A percentile compares a stretch with the other conserved stretches of the same genome.
Conservation (phyloP, 2,113 vertebrate species). For the Sturnus vulgaris region DNA sequence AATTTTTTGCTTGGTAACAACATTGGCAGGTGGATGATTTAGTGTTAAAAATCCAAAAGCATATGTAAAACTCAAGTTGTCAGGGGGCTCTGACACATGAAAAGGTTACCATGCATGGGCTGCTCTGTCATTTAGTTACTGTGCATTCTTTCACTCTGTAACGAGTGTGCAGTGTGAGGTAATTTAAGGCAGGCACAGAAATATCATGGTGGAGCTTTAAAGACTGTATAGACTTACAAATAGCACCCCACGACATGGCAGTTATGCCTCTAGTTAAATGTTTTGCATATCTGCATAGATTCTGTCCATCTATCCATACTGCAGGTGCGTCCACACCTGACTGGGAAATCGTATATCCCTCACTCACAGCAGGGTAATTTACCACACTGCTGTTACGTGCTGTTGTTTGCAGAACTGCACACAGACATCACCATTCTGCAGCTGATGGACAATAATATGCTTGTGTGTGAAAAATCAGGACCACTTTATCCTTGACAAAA, state of each 20-base stretch:
- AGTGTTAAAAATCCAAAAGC: conserved; percentile 9
- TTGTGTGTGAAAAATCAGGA: background rate
- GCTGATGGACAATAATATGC: background rate
- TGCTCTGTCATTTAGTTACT: background rate
- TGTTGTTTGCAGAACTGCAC: background rate
- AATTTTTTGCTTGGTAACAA: background rate
- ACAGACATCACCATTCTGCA: background rate
- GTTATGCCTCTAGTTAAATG: background rate
- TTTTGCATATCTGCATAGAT: background rate
- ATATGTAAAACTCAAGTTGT: conserved; percentile 21
- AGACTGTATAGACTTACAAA: background rate
- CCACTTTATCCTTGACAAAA: background rate
- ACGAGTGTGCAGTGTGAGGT: background rate
- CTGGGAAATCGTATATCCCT: background rate
- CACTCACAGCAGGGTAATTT: background rate
- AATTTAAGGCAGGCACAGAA: background rate
- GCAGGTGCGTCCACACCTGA: background rate
- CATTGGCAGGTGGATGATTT: background rate
- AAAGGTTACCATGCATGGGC: background rate
- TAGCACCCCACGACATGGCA: background rate
- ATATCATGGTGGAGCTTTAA: background rate
- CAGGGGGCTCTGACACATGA: background rate
- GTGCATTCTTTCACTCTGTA: background rate
- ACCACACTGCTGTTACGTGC: too few species aligned
- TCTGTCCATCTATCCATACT: background rate